Base-by-base conservation (phyloP, 1,140 invertebrate species). In the Solenopsis invicta region DNA sequence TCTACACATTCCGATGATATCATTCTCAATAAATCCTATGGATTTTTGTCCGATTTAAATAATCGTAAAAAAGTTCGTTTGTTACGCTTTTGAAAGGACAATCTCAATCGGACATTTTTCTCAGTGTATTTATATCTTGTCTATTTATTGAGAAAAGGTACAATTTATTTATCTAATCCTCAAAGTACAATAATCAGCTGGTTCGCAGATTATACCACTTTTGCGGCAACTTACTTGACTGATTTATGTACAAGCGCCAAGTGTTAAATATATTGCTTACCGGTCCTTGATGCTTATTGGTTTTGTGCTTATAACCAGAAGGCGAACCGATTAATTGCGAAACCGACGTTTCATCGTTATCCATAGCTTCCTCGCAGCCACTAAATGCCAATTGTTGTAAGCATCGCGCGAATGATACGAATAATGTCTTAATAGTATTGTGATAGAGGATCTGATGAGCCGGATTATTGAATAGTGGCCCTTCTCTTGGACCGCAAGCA, bases 401-500 rank as follows among this genome's bases (percentile, higher is more conserved):
- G 77, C 97, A 97, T 87, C 96, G 94, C 48, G 96, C 95, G 89
- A 97, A 97, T 2, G 96, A 96, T 10, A 96, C 95, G n/a, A 99
- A 96, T 12, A 98, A 95, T 85, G 96, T 96, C 92, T 98, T 97
- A 10, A 98, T 96, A 34, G 97, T 96, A 52, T 96, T 96, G 64
- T 97, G 96, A 64, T 98, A 96, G 86, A 97, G 96, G 50, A 96
- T 96, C 82, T 97, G 96, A 1, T 97, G 97, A 29, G 96, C 95
- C 0, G 96, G 93, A 88, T 96, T 96, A 45, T 96, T 96, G 9
- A 98, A 95, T 16, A 98, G 94, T 37, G 96, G 94, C 64, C 96
- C 93, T 96, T 98, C 97, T 96, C 98, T 95, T 86, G 97, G 94
- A 90, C 97, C 97, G 90, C 97, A 95, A 85, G 96, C 96, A 29